Evolutionary conservation across 2,888 invertebrate species (phyloP), one percentile per base, ranked within the genome.

Genomic region (Euclidia mi): DNA sequence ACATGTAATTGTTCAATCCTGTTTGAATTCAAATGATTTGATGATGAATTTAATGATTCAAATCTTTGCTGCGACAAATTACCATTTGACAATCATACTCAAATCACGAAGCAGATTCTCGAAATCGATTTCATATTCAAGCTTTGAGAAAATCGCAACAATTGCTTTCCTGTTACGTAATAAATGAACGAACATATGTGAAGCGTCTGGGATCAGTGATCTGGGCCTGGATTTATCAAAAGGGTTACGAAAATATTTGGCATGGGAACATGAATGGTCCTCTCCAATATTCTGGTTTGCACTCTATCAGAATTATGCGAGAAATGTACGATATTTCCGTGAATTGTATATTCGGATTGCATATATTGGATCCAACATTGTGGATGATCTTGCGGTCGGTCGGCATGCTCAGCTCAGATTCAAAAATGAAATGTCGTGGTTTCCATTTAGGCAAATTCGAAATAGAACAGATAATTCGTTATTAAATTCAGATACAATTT

Each of bases 211-310:
- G 38, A 29, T 38, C 47, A 47, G 6, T 40, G 47, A 38, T 38
- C 38, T n/a, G 18, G 38, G 12, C 31, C n/a, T 38, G 31, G 38
- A 47, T 38, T 38, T 38, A 40, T 38, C 47, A 47, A 47, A 47
- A 18, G 47, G 38, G 47, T 47, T 46, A 46, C 18, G 29, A 29
- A 38, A 47, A 47, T 18, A 29, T 20, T 40, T 18, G 37, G 40
- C 17, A 11, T n/a, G 37, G 28, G 46, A n/a, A 20, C 37, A 20
- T 14, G 28, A 35, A 37, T 35, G 35, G 12, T 37, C 15, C 37
- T 18, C 37, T 37, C 37, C 17, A 37, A 37, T 37, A 15, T 18
- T 37, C 18, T 37, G 15, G 37, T 37, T 37, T 18, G 18, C 18
- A 37, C 37, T 37, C 37, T 17, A 37, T 37, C 37, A 37, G 37